Conservation (phyloP, 2,113 vertebrate species). For the Centropus bengalensis region DNA sequence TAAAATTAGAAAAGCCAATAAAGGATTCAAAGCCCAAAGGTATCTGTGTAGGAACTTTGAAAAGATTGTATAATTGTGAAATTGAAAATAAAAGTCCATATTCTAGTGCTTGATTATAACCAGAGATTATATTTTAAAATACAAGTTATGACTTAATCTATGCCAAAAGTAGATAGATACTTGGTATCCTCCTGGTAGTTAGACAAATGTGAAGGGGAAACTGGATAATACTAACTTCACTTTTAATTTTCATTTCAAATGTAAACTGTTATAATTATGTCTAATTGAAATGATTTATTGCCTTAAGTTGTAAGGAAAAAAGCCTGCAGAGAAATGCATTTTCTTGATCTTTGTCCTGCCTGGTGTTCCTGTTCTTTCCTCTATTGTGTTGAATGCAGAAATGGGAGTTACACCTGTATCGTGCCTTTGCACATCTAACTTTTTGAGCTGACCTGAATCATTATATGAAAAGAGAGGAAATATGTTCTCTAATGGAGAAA, state of each 20-base stretch:
- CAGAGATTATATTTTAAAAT: neutral
- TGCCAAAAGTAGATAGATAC: neutral
- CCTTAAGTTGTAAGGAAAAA: neutral
- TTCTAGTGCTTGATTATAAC: neutral
- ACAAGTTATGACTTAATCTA: conserved; percentile 36
- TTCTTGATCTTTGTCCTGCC: conserved; percentile 13
- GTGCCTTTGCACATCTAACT: neutral
- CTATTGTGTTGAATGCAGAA: neutral
- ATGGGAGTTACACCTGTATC: neutral
- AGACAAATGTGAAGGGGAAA: neutral
- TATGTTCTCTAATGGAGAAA: neutral
- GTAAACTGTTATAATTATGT: neutral
- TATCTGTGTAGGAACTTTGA: conserved; percentile 19
- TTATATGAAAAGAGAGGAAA: neutral
- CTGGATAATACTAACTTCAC: neutral
- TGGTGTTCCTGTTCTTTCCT: neutral
- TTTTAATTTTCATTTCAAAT: conserved; percentile 49
- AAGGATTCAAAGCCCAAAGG: conserved; percentile 6
- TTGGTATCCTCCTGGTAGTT: neutral
- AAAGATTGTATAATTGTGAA: neutral
- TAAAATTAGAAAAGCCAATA: conserved; percentile 2
- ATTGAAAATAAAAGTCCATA: neutral
- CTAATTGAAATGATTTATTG: conserved; percentile 49
- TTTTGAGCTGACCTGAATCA: neutral
- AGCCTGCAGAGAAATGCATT: neutral